Conservation (phyloP, 2,797 vertebrate species). For the Enteromius argenteus region DNA sequence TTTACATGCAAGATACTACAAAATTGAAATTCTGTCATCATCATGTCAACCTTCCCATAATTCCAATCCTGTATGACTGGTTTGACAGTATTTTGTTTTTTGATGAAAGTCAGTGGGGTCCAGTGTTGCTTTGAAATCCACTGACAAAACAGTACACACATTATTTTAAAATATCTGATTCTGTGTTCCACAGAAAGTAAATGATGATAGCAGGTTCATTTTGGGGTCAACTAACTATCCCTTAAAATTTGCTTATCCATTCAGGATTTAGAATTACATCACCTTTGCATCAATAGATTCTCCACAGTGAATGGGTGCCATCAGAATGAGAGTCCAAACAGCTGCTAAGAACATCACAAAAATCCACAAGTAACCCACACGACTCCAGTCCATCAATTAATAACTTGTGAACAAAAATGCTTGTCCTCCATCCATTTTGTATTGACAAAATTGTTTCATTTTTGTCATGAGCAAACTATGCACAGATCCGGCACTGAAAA, state of each 20-base stretch:
- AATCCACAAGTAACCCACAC: neutral
- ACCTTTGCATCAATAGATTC: neutral
- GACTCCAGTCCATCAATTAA: neutral
- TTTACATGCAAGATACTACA: neutral
- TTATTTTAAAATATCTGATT: neutral
- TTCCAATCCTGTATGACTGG: neutral
- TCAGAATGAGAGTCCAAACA: neutral
- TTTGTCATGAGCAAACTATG: neutral
- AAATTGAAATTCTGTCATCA: constrained; percentile 3
- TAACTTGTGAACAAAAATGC: neutral
- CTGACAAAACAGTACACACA: neutral
- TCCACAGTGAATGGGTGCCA: neutral
- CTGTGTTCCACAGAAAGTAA: neutral
- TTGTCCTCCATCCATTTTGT: neutral
- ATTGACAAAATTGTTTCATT: neutral
- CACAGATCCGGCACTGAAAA: neutral
- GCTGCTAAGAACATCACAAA: neutral
- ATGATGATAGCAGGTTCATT: neutral
- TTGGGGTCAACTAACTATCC: neutral
- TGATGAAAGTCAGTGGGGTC: neutral
- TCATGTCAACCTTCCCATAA: neutral
- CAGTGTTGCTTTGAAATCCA: neutral
- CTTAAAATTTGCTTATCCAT: neutral
- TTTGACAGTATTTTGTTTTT: neutral
- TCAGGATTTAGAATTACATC: neutral